Conservation (phyloP, 2,113 vertebrate species). For the Callipepla squamata region DNA sequence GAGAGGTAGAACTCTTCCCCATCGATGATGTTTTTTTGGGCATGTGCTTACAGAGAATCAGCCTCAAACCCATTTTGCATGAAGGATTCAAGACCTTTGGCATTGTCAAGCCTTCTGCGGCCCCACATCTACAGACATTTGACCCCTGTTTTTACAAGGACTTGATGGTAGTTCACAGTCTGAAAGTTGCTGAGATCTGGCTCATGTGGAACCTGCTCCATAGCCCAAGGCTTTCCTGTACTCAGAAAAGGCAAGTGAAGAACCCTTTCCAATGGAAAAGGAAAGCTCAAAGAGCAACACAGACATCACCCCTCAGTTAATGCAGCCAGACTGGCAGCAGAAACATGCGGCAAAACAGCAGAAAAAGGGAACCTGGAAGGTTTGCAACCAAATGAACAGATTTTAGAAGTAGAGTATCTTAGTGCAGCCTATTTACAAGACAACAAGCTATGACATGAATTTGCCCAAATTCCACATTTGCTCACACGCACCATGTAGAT, state of each 20-base stretch:
- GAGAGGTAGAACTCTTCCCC: constrained; percentile 94
- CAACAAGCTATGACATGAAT: neutral
- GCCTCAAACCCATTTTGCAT: constrained; percentile 85
- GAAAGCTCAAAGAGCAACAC: neutral
- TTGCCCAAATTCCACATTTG: neutral
- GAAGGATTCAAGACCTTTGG: constrained; percentile 96
- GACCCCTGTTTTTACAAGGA: constrained; percentile 96
- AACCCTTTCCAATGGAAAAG: constrained; percentile 74
- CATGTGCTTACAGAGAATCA: constrained; percentile 93
- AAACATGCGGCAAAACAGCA: neutral
- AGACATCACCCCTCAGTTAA: neutral
- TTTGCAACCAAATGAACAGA: neutral
- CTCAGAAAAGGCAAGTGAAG: constrained; percentile 77
- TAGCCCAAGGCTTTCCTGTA: constrained; percentile 84
- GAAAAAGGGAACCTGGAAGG: neutral
- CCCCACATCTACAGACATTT: constrained; percentile 91
- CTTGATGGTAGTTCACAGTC: constrained; percentile 95
- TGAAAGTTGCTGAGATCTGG: constrained; percentile 94
- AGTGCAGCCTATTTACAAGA: neutral
- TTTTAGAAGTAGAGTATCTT: neutral
- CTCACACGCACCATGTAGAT: neutral
- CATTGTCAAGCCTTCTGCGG: constrained; percentile 89
- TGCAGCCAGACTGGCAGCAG: neutral
- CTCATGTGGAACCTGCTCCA: constrained; percentile 97
- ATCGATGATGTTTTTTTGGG: constrained; percentile 97